Base-by-base conservation (phyloP, 2,113 vertebrate species). In the Nasalis larvatus region DNA sequence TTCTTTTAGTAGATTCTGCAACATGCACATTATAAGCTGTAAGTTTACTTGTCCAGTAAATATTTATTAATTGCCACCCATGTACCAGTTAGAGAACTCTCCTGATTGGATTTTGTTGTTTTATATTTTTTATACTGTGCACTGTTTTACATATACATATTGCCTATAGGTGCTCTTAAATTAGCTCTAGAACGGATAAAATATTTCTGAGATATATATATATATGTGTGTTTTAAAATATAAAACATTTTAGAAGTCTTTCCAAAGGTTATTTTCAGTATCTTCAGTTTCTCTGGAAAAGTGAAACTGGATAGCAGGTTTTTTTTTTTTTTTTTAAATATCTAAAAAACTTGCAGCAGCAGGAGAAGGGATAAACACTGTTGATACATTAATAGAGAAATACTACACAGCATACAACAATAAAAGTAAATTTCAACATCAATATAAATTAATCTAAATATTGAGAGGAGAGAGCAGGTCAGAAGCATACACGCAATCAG, bases 91-190 rank as follows among this genome's bases (percentile, higher is more conserved):
- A 66, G 4, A 89, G 89, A 94, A 78, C 6, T 27, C 23, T 85
- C 8, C 45, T 96, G 58, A 58, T 73, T 56, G 42, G n/a, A 80
- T 95, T 95, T 91, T 91, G 16, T 60, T 20, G 40, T 81, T 93
- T 81, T 81, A 76, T 1, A 13, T 58, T 84, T 90, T 71, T 58
- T 11, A 91, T 88, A 37, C 9, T 23, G 1, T 92, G 16, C 76
- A 4, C 37, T 86, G 1, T 56, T 76, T 86, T 91, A 45, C 12
- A 47, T 69, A 71, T 45, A 77, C 10, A 63, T 14, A 20, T 95
- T 87, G 16, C 47, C 27, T 71, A 0, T 68, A 77, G 3, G 4
- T 60, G 35, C 42, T 82, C 58, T 77, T 89, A 89, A 93, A n/a
- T 89, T 86, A 80, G 40, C 13, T 49, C 1, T 83, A 76, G 5